Conservation (phyloP, 2,888 invertebrate species). For the Erebia ligea region DNA sequence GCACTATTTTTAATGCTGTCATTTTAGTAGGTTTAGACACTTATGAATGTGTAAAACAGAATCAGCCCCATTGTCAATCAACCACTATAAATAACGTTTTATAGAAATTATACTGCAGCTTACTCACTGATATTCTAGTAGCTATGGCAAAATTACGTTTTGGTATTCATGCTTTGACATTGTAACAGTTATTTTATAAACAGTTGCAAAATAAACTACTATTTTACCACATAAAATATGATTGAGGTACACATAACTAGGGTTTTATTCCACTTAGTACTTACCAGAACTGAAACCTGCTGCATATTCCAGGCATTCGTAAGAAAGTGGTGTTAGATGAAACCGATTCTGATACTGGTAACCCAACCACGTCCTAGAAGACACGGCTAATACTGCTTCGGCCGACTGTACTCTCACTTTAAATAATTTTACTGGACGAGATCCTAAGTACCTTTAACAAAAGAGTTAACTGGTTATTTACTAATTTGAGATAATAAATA, state of each 20-base stretch:
- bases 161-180: no score
- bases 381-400: slow-evolving; percentile 98
- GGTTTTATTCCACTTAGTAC: slow-evolving; percentile 1
- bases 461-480: slow-evolving; percentile 16
- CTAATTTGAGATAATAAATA: neutral
- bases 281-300: slow-evolving; percentile 94
- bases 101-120: no score
- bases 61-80: no score
- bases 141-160: no score
- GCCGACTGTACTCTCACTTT: slow-evolving; percentile 97
- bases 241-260: no score
- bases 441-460: slow-evolving; percentile 90
- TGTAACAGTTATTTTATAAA: no score
- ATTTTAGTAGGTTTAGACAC: no score
- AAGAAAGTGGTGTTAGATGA: slow-evolving; percentile 97
- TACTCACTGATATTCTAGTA: no score
- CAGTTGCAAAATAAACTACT: no score
- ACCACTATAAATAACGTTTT: no score
- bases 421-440: slow-evolving; percentile 97
- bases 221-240: neutral
- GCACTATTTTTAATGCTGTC: no score
- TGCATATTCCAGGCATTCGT: slow-evolving; percentile 98
- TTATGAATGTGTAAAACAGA: no score
- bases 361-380: slow-evolving; percentile 98
- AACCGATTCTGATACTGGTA: slow-evolving; percentile 99